Base-by-base conservation (phyloP, 2,888 invertebrate genomes). In the Muschampia plurimacula region DNA sequence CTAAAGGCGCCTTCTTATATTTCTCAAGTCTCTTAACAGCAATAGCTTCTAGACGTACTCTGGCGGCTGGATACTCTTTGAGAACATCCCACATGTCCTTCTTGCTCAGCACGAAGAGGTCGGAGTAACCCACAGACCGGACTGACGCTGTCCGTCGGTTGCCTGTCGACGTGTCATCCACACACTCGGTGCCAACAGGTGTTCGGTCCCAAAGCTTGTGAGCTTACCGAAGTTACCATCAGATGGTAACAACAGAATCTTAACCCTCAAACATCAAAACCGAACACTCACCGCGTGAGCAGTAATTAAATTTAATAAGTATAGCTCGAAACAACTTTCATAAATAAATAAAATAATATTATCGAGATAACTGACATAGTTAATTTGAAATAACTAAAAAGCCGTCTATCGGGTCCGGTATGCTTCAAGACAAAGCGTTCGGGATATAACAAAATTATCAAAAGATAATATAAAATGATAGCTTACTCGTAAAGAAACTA, bases 51-150 rank as follows among this genome's bases (percentile, higher is more conserved):
- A 99, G 96, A 77, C 99, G 96, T 84, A 99, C 97, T 90, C 99
- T 95, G 77, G 98, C 98, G 32, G 98, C 98, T 39, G 98, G 98
- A 92, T 98, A 98, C 90, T 98, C 98, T 93, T 99, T 98, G 78
- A 99, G 96, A 79, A 99, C 99, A 93, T 99, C 99, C 99, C 99
- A 99, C 97, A 99, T 98, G 95, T 99, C 99, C 95, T 98, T 98
- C 96, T 99, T 99, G 93, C 98, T 98, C 82, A 99, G 96, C 89
- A 99, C 99, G 95, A 99, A 99, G 84, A 99, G 96, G 95, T 99
- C 99, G 91, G 99, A 99, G 95, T 99, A 99, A 83, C 99, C 99
- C 77, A 99, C 99, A 74, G 99, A 99, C 82, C 98, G 96, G 83
- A 99, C 99, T 85, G 99, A 99, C 81, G 99, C 99, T 89, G 99